Evolutionary conservation across 2,888 invertebrate species (phyloP).

Genomic region (Ernsta delagoae): DNA sequence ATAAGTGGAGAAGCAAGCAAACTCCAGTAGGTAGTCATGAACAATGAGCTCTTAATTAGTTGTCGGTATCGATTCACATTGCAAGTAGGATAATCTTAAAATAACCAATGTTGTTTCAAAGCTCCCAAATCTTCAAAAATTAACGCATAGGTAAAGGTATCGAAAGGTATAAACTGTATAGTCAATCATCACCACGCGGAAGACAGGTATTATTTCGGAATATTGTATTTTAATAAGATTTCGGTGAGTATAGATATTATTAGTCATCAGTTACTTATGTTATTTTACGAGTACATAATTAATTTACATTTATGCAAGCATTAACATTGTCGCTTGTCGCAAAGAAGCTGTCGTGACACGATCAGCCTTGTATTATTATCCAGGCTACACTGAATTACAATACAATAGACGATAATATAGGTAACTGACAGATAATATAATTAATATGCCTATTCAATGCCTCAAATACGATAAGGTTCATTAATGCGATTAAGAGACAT

Average conservation of each 20-base stretch:
- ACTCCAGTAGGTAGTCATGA: no score
- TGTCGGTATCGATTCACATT: no score
- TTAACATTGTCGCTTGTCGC: conserved; percentile 56
- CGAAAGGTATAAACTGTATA: no score
- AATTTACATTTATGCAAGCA: conserved; percentile 41
- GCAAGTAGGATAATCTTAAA: no score
- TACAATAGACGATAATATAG: conserved; percentile 71
- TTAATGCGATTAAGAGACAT: conserved; percentile 23
- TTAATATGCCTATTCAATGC: conserved; percentile 62
- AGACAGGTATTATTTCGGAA: no score
- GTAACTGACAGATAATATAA: conserved; percentile 61
- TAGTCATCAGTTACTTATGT: conserved; percentile 20
- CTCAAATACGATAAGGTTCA: conserved; percentile 31
- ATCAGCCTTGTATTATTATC: conserved; percentile 69
- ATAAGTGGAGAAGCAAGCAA: no score
- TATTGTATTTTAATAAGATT: conserved; percentile 42
- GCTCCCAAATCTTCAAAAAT: no score
- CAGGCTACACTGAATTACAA: conserved; percentile 74
- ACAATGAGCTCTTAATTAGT: no score
- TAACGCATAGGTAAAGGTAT: no score
- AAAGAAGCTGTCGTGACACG: conserved; percentile 68
- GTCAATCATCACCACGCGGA: no score
- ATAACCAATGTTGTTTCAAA: no score
- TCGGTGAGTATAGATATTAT: conserved; percentile 10
- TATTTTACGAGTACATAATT: conserved; percentile 1